Evolutionary conservation across 1,140 invertebrate species (phyloP), one percentile per base, ranked within the genome.

Genomic region (Temnothorax nylanderi): DNA sequence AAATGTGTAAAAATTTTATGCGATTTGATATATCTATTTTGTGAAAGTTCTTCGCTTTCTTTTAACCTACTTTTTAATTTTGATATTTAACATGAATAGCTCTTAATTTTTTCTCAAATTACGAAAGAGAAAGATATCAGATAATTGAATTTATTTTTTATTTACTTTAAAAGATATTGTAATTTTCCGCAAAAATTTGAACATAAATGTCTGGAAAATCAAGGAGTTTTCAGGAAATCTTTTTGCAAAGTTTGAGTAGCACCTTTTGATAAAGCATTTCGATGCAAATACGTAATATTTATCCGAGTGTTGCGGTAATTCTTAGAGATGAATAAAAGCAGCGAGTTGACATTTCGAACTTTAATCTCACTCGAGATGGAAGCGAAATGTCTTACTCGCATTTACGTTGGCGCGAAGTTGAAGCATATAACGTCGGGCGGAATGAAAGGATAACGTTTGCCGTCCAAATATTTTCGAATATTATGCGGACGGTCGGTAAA

Each of bases 361-460:
- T 58, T 56, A 58, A 81, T 81, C 26, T 47, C 37, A 21, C 54
- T 26, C 62, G 41, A 47, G 37, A 18, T 3, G n/a, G 13, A 76
- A 44, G 54, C 41, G 21, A 34, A 8, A 41, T 60, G 54, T 34
- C 44, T 44, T 26, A 44, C 16, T 64, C n/a, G 62, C 49, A 41
- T 49, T 81, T 21, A 34, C 21, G 10, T n/a, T 69, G 3, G 44
- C 77, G n/a, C 37, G 37, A 64, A 34, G n/a, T 26, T 5, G 13
- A 64, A 54, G 51, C 56, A 10, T 37, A 16, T 44, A 21, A 26
- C 32, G 16, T 44, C 21, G 13, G n/a, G 1, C 34, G 37, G 8
- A 32, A 81, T 81, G 78, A 44, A 81, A 81, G 78, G 78, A 81
- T 71, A 81, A 81, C 78, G 78, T 81, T 81, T 71, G 37, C 51